These are phyloP conservation scores for Acleris sparsana DNA, from an alignment of 2,888 invertebrate genomes.

Conservation along the genomic window DNA sequence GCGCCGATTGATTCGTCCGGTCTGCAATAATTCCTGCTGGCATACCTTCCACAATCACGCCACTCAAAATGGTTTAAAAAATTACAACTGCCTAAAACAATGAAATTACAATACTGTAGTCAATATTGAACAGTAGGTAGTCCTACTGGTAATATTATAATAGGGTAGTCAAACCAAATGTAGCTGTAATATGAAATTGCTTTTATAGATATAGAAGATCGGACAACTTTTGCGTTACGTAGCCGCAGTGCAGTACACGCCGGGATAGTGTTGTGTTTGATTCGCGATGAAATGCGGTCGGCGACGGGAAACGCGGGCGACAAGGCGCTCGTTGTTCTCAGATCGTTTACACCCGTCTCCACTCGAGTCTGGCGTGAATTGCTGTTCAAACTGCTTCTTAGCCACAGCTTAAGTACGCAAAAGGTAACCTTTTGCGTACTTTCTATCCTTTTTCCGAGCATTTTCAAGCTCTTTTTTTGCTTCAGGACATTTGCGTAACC, in stretches of 20 bases:
- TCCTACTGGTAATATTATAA: too few species aligned
- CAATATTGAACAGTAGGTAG: too few species aligned
- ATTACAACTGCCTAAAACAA: background rate
- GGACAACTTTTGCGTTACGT: too few species aligned
- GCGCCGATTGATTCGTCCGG: slow-evolving; percentile 79
- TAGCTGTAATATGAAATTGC: background rate
- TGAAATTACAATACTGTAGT: too few species aligned
- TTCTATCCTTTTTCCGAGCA: background rate
- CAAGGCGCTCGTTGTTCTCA: slow-evolving; percentile 67
- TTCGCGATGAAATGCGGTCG: slow-evolving; percentile 59
- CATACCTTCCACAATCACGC: slow-evolving; percentile 71
- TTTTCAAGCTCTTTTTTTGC: background rate
- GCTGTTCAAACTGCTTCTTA: slow-evolving; percentile 20
- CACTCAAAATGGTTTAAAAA: slow-evolving; percentile 33
- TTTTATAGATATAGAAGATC: too few species aligned
- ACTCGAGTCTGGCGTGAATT: slow-evolving; percentile 46
- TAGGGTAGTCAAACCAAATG: too few species aligned
- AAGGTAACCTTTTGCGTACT: too few species aligned
- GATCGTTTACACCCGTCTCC: slow-evolving; percentile 55
- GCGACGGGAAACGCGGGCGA: slow-evolving; percentile 51
- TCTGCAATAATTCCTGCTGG: slow-evolving; percentile 58
- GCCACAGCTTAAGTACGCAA: too few species aligned
- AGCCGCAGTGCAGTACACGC: slow-evolving; percentile 50
- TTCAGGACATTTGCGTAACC: slow-evolving; percentile 7
- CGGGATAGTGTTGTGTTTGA: slow-evolving; percentile 61